Conservation (phyloP, 2,888 invertebrate genomes). For the Spodoptera picta region DNA sequence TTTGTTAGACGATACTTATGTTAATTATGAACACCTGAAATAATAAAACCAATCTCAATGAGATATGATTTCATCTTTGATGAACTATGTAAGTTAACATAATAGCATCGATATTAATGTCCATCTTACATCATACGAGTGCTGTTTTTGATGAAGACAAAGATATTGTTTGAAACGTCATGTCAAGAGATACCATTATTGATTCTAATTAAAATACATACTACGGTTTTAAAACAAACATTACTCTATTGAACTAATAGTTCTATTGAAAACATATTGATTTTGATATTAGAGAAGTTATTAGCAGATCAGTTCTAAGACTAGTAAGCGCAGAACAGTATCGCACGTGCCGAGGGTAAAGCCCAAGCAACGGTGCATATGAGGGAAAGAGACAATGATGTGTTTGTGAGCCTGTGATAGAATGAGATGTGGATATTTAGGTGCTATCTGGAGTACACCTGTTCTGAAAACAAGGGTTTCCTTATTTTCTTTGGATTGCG, state of each 20-base stretch:
- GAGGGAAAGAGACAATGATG: slow-evolving; percentile 37
- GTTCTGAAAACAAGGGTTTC: slow-evolving; percentile 35
- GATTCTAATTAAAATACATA: too few species aligned
- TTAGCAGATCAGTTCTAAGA: slow-evolving; percentile 42
- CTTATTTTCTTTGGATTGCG: slow-evolving; percentile 4
- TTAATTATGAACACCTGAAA: slow-evolving; percentile 20
- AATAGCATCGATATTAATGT: neutral
- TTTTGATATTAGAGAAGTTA: slow-evolving; percentile 17
- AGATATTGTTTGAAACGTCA: too few species aligned
- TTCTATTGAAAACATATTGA: slow-evolving; percentile 10
- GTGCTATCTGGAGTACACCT: slow-evolving; percentile 49
- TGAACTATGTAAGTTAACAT: too few species aligned
- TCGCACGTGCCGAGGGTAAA: slow-evolving; percentile 69
- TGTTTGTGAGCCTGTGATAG: too few species aligned
- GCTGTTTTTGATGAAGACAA: neutral
- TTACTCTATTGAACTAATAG: slow-evolving; percentile 1
- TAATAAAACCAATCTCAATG: slow-evolving; percentile 13
- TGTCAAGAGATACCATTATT: too few species aligned
- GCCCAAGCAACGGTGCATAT: slow-evolving; percentile 67
- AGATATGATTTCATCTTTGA: too few species aligned
- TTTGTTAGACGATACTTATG: too few species aligned
- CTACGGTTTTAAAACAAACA: neutral
- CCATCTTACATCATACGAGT: neutral
- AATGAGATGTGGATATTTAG: slow-evolving; percentile 8
- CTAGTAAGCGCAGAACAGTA: slow-evolving; percentile 60